These are phyloP conservation scores for Uropsilus gracilis DNA, from an alignment of 2,113 vertebrate species.

Conservation along the genomic window DNA sequence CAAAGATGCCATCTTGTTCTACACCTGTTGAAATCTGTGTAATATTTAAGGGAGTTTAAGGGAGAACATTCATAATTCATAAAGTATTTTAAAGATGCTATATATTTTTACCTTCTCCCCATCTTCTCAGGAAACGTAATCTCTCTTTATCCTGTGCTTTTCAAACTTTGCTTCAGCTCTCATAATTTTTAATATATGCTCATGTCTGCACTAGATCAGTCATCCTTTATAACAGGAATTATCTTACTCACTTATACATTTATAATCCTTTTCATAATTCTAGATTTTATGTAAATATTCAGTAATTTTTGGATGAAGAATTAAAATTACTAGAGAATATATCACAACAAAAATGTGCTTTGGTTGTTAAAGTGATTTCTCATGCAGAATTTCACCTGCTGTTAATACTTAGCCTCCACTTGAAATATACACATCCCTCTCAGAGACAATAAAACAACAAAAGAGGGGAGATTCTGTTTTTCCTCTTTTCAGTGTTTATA, in stretches of 20 bases:
- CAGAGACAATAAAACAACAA: background rate
- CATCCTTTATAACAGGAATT: background rate
- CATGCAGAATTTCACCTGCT: background rate
- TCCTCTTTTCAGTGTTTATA: background rate
- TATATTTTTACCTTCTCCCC: background rate
- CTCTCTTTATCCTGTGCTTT: background rate
- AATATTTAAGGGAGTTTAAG: background rate
- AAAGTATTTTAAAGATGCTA: constrained; percentile 6
- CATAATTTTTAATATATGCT: background rate
- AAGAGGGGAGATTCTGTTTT: background rate
- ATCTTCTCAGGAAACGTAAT: background rate
- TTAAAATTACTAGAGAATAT: background rate
- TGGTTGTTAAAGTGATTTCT: background rate
- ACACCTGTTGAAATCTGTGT: background rate
- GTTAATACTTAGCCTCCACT: background rate
- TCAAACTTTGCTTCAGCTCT: background rate
- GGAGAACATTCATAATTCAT: background rate
- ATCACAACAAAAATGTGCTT: background rate
- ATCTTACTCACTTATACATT: background rate
- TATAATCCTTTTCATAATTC: background rate
- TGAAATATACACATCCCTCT: background rate
- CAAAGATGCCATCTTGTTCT: background rate
- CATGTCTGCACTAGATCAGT: background rate
- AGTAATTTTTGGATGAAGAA: background rate
- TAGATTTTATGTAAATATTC: background rate